A percentile compares a stretch with the other conserved stretches of the same genome.
Conservation (phyloP, 53 echinoderm and acorn worm genomes). For the Paracentrotus lividus region DNA sequence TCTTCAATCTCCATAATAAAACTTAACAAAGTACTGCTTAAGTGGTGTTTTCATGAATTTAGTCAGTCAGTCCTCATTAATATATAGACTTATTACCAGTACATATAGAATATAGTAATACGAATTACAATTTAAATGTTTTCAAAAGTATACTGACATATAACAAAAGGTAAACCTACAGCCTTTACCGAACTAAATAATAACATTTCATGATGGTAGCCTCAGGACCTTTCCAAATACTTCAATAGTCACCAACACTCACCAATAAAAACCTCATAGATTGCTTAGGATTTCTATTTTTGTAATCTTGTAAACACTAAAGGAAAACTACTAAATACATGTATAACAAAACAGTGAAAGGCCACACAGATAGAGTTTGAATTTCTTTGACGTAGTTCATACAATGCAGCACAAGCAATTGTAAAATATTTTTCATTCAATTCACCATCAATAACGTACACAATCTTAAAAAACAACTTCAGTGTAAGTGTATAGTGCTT, state of each 20-base stretch:
- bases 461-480: not conserved
- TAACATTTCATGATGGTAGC: not conserved
- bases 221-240: no score
- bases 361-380: not conserved
- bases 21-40: no score
- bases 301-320: not conserved
- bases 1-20: no score
- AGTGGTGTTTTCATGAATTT: no score
- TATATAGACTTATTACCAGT: no score
- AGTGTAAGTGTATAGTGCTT: not conserved
- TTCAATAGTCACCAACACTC: no score
- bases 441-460: not conserved
- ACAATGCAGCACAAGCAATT: not conserved
- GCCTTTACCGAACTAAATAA: not conserved
- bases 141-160: not conserved
- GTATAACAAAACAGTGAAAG: not conserved
- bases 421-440: not conserved
- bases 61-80: no score
- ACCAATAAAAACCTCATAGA: no score
- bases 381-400: no score
- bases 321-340: not conserved
- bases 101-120: no score
- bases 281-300: not conserved
- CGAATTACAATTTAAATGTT: no score
- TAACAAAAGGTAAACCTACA: not conserved